These are phyloP conservation scores for Plestiodon gilberti DNA, from an alignment of 2,113 vertebrate genomes.

Conservation along the genomic window DNA sequence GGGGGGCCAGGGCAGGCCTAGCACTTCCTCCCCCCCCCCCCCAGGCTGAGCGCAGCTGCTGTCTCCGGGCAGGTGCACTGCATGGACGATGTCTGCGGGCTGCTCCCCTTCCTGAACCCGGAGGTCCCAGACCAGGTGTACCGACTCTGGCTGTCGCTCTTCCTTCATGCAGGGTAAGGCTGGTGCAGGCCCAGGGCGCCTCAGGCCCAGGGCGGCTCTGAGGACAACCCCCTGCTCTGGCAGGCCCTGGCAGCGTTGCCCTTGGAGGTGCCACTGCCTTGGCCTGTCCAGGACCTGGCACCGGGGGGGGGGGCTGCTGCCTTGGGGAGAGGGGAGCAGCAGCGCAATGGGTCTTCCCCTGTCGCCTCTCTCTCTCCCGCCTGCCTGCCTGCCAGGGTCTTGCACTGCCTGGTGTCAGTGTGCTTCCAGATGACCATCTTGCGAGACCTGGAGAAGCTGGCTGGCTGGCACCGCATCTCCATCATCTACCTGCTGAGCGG, in stretches of 20 bases:
- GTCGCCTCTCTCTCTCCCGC: constrained; percentile 47
- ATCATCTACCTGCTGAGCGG: constrained; percentile 98
- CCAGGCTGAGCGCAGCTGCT: too few relatives aligned
- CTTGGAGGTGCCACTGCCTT: too few relatives aligned
- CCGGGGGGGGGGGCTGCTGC: too few relatives aligned
- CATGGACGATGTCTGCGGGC: constrained; percentile 97
- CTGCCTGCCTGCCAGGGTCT: constrained; percentile 84
- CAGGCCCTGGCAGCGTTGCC: too few relatives aligned
- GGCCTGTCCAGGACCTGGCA: too few relatives aligned
- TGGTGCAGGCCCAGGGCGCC: neutral
- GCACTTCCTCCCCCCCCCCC: too few relatives aligned
- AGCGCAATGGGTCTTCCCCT: too few relatives aligned
- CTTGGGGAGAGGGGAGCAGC: too few relatives aligned
- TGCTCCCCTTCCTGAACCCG: constrained; percentile 96
- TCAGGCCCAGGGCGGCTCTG: neutral
- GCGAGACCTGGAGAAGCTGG: constrained; percentile 96
- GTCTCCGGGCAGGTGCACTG: constrained; percentile 88
- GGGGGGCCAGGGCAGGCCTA: neutral
- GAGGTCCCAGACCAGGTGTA: constrained; percentile 99
- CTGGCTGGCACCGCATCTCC: constrained; percentile 97
- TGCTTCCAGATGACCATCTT: constrained; percentile 99
- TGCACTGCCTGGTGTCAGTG: constrained; percentile 97
- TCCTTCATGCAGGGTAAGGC: constrained; percentile 94
- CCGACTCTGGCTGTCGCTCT: constrained; percentile 97
- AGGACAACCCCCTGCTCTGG: too few relatives aligned